A percentile compares a stretch with the other conserved stretches of the same genome.
Conservation (phyloP, 2,888 invertebrate species). For the Fragum whitleyi region DNA sequence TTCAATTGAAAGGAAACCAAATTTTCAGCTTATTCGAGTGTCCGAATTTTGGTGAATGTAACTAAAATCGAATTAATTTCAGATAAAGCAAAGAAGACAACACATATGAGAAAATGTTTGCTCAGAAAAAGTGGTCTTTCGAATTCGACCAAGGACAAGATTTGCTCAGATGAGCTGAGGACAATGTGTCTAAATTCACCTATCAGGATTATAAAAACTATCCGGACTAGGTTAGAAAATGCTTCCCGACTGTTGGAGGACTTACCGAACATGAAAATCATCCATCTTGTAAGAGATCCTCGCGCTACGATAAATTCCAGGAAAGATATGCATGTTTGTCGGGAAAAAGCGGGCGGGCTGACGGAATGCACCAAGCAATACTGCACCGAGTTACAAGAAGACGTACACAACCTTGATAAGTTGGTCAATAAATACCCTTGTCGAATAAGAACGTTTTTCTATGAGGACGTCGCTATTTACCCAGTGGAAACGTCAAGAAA, state of each 20-base stretch:
- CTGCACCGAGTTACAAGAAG: slow-evolving; percentile 52
- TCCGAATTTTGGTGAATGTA: too few species aligned
- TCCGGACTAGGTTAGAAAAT: slow-evolving; percentile 36
- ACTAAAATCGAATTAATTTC: background rate
- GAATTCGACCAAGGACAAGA: background rate
- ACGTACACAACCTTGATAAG: slow-evolving; percentile 40
- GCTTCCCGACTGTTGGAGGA: slow-evolving; percentile 43
- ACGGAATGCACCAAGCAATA: slow-evolving; percentile 26
- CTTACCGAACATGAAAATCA: slow-evolving; percentile 56
- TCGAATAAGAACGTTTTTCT: slow-evolving; percentile 50
- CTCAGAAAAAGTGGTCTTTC: background rate
- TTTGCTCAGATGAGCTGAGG: background rate
- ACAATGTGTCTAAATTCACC: slow-evolving; percentile 46
- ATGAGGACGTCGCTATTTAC: slow-evolving; percentile 53
- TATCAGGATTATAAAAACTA: slow-evolving; percentile 59
- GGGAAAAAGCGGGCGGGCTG: slow-evolving; percentile 10
- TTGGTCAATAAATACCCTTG: slow-evolving; percentile 45
- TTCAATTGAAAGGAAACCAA: too few species aligned
- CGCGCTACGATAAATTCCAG: slow-evolving; percentile 55
- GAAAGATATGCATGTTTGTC: slow-evolving; percentile 34
- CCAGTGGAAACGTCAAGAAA: slow-evolving; percentile 53
- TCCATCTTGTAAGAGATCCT: slow-evolving; percentile 65
- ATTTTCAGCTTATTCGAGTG: too few species aligned
- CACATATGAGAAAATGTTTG: background rate
- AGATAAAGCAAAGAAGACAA: slow-evolving; percentile 2